These are phyloP conservation scores for Neuroterus valhalla DNA, from an alignment of 1,140 invertebrate species.

Conservation along the genomic window DNA sequence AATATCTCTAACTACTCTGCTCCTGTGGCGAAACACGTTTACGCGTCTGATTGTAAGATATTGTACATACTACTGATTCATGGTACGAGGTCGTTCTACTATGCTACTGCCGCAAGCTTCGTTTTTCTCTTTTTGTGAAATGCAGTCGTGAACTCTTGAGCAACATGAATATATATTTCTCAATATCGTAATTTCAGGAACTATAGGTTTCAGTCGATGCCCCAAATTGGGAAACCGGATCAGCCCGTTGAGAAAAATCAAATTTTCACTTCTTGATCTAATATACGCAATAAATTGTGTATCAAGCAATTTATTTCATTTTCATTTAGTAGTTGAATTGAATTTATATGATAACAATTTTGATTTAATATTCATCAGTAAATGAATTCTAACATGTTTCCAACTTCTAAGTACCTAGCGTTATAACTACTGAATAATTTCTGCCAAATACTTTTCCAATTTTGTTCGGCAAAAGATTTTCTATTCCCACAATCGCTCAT, in stretches of 20 bases:
- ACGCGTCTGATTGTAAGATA: constrained; percentile 27
- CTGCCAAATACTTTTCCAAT: too few species aligned
- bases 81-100: constrained; percentile 26
- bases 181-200: constrained; percentile 12
- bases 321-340: too few species aligned
- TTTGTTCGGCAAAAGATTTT: too few species aligned
- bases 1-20: constrained; percentile 27
- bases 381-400: too few species aligned
- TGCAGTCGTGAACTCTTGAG: constrained; percentile 17
- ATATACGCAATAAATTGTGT: not conserved
- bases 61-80: constrained; percentile 24
- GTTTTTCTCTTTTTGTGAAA: not conserved
- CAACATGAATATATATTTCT: constrained; percentile 19
- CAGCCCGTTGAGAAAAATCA: not conserved
- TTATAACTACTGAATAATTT: too few species aligned
- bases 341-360: too few species aligned
- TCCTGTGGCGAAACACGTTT: constrained; percentile 28
- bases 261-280: not conserved
- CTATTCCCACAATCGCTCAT: too few species aligned
- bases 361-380: too few species aligned
- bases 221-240: constrained; percentile 13
- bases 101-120: constrained; percentile 25
- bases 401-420: too few species aligned
- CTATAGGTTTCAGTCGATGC: not conserved
- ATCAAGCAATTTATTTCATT: too few species aligned